Evolutionary conservation across 2,888 invertebrate genomes (phyloP), one percentile per base, ranked within the genome.

Genomic region (Aphidius colemani): DNA sequence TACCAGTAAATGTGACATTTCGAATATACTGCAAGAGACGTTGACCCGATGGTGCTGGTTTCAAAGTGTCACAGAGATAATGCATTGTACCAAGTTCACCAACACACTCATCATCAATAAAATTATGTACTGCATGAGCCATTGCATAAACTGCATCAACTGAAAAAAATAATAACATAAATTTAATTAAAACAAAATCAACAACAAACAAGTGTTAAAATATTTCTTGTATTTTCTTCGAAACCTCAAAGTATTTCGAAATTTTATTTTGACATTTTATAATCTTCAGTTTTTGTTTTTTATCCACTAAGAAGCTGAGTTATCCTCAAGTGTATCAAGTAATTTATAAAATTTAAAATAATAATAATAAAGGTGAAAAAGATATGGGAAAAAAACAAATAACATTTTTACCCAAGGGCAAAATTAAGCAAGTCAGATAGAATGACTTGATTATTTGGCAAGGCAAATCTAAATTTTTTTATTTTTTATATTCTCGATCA

Each of bases 141-240:
- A 91, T 87, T 0, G 91, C 90, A 73, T 90, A 90, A 1, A 92
- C 91, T 0, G 92, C 92, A 79, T 92, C 91, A 63, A 90, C 90
- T 84, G 82, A 70, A 65, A 63, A 69, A 63, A 59, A 53, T 10
- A 30, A 53, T 59, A 48, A 18, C 2, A 18, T 18, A 18, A 18
- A 18, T n/a, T n/a, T n/a, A n/a, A n/a, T 18, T 44, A 11, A 30
- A 9, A 45, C 44, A 44, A 8, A 13, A 53, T 45, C 18, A 61
- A n/a, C 30, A 3, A 49, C 18, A n/a, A n/a, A 57, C 7, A 50
- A 48, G 10, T 39, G 56, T 30, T 18, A 41, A 48, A 10, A 11
- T 10, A 13, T 49, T 48, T 13, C 13, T 18, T 18, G 1, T 7
- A 49, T 49, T 49, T 18, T 49, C 11, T 49, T n/a, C n/a, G n/a